Evolutionary conservation across 2,797 vertebrate genomes (phyloP).

Genomic region (Smutsia temminckii): DNA sequence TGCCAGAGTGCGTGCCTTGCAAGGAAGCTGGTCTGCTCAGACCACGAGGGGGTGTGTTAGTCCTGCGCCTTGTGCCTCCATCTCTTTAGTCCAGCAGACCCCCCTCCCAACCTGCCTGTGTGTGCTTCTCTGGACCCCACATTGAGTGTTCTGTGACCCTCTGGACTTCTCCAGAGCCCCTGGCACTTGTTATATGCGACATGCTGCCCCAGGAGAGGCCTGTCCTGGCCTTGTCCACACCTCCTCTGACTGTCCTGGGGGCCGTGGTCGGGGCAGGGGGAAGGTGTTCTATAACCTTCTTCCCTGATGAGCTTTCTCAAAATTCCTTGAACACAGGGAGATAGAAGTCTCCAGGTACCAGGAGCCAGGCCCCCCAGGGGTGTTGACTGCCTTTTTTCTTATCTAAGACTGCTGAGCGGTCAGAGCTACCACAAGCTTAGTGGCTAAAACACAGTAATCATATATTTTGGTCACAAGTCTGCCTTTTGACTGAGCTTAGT

Average conservation of each 20-base stretch:
- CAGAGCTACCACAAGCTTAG: neutral
- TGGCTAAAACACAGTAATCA: neutral
- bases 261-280: neutral
- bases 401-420: accelerated
- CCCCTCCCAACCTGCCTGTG: no score
- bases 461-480: neutral
- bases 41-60: accelerated
- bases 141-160: neutral
- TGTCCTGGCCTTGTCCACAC: neutral
- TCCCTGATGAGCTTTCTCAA: neutral
- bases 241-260: neutral
- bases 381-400: neutral
- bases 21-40: neutral
- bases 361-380: neutral
- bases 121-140: neutral
- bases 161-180: neutral
- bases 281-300: neutral
- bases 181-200: no score
- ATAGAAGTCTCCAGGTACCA: accelerated
- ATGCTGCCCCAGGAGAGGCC: neutral
- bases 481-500: neutral
- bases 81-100: accelerated
- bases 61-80: accelerated
- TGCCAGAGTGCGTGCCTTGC: accelerated
- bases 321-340: neutral